These are phyloP conservation scores for Caenorhabditis tropicalis DNA, from an alignment of 1,140 invertebrate species.

Conservation along the genomic window DNA sequence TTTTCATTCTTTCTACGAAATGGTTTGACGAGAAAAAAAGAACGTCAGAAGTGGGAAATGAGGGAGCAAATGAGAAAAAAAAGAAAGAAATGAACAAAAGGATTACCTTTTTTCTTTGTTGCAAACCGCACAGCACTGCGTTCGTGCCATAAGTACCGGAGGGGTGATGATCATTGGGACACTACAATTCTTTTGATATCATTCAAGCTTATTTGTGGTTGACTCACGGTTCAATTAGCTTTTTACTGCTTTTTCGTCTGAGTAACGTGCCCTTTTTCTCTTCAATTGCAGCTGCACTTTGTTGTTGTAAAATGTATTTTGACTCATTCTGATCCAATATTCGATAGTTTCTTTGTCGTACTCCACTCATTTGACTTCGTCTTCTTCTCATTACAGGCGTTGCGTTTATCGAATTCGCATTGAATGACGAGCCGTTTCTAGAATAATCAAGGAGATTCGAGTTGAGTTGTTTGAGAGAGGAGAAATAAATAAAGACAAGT, in stretches of 20 bases:
- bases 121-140: constrained; percentile 41
- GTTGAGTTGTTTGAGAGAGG: too few relatives aligned
- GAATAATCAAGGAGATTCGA: neutral
- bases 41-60: constrained; percentile 12
- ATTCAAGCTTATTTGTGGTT: neutral
- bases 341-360: constrained; percentile 20
- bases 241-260: constrained; percentile 14
- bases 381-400: constrained; percentile 2
- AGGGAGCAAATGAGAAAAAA: constrained; percentile 2
- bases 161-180: constrained; percentile 50
- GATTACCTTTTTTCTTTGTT: constrained; percentile 37
- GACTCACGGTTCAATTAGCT: constrained; percentile 34
- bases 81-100: constrained; percentile 16
- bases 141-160: constrained; percentile 48
- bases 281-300: constrained; percentile 5
- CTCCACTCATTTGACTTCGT: constrained; percentile 28
- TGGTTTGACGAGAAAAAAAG: neutral
- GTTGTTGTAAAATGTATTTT: constrained; percentile 22
- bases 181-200: neutral
- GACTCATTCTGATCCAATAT: constrained; percentile 33
- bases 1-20: neutral
- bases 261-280: constrained; percentile 23
- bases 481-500: too few relatives aligned
- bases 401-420: neutral
- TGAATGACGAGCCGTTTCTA: neutral